Evolutionary conservation across 23 tunicate species (phyloP), one percentile per base, ranked within the genome.

Genomic region (Diplosoma virens): DNA sequence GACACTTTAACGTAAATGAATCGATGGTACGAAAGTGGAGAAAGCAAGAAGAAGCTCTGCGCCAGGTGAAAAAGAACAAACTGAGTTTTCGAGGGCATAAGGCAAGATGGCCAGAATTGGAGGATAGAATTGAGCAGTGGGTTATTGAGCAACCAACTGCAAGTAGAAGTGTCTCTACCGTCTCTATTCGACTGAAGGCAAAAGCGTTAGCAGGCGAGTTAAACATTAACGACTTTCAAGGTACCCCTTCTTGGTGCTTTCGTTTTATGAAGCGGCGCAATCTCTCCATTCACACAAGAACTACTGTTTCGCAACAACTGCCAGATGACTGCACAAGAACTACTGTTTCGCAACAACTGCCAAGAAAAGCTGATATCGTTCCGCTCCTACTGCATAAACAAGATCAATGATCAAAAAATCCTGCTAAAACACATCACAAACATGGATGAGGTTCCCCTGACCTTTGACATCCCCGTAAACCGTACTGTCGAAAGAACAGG

Each of bases 381-480:
- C 65, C 83, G 60, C 72, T 28, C 73, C 73, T 78, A 64, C 74
- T 37, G 74, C 83, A 78, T 59, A 64, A 66, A 66, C 59, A 78
- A 64, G 73, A 78, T 78, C 73, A 64, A 64, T 64, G 83, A 78
- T 0, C 83, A 63, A 64, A 66, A 64, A 77, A 78, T 78, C 60
- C 60, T 18, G 73, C 74, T 64, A 78, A 66, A 78, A 45, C 74
- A 78, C 83, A 78, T 78, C 73, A 66, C 73, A 59, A 78, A 78
- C 73, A 78, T 78, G 83, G 83, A 78, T 63, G 73, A 78, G 83
- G 75, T 78, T 64, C 75, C 73, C 83, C 83, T 78, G 75, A 78
- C 83, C 83, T 78, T 78, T 78, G 83, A 78, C 83, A 78, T 78
- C 73, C 83, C 75, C 59, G 74, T 65, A 45, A 78, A 64, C 73